Evolutionary conservation across 53 echinoderm and acorn worm species (phyloP).

Genomic region (Luidia sarsii): DNA sequence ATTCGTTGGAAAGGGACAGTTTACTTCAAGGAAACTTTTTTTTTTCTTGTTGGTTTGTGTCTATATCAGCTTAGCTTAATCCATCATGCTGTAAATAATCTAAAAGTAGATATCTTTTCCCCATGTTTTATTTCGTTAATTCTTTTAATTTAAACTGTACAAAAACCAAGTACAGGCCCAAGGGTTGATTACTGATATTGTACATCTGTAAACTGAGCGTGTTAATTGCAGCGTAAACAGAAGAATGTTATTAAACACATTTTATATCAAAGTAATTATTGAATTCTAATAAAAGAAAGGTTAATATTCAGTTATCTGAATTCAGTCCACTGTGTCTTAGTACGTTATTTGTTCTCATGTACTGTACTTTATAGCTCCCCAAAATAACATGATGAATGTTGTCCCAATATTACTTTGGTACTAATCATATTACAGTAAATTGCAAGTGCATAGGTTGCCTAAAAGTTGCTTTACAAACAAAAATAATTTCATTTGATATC

Average conservation of each 20-base stretch:
- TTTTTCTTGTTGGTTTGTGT: too few relatives aligned
- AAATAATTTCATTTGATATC: too few relatives aligned
- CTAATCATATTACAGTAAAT: too few relatives aligned
- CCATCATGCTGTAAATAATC: slow-evolving; percentile 6
- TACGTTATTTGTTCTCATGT: too few relatives aligned
- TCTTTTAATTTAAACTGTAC: slow-evolving; percentile 13
- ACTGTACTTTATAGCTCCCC: too few relatives aligned
- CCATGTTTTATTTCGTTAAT: neutral
- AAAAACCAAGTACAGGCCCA: neutral
- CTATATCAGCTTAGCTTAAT: neutral
- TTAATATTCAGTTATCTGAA: neutral
- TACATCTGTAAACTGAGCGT: slow-evolving; percentile 29
- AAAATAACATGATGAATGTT: too few relatives aligned
- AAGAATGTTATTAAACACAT: slow-evolving; percentile 42
- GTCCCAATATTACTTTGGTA: too few relatives aligned
- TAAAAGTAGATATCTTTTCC: neutral
- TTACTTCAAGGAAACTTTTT: too few relatives aligned
- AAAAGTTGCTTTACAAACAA: too few relatives aligned
- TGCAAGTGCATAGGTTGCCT: too few relatives aligned
- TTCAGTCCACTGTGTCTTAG: too few relatives aligned
- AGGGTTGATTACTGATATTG: slow-evolving; percentile 18
- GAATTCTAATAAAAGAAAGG: slow-evolving; percentile 41
- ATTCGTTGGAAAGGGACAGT: too few relatives aligned
- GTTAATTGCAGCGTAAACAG: slow-evolving; percentile 40
- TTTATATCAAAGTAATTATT: slow-evolving; percentile 52